Percentiles rank a stretch among this genome's conserved stretches.
Evolutionary conservation across 2,113 vertebrate genomes (phyloP).

Genomic region (Bombycilla garrulus): DNA sequence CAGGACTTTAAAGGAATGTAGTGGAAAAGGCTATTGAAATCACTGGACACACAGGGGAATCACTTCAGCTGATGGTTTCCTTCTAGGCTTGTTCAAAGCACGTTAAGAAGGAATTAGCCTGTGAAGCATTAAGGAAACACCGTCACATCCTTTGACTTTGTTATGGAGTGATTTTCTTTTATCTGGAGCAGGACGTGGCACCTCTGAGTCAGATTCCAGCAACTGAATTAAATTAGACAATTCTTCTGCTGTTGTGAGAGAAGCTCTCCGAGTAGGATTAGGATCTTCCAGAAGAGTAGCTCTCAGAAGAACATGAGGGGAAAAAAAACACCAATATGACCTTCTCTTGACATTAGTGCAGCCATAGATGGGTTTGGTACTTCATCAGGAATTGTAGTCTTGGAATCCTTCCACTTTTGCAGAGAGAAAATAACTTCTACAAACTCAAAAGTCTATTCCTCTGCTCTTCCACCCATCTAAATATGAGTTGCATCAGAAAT

Average conservation of each 20-base stretch:
- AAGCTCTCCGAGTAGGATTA: not conserved
- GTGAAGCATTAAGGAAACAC: not conserved
- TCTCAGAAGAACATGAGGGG: not conserved
- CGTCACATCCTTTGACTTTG: not conserved
- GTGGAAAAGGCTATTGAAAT: not conserved
- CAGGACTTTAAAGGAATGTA: not conserved
- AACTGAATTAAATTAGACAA: not conserved
- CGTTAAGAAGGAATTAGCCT: not conserved
- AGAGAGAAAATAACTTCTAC: not conserved
- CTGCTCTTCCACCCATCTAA: not conserved
- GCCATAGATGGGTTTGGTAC: not conserved
- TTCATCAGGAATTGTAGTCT: not conserved
- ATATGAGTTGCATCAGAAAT: not conserved
- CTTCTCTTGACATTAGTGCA: not conserved
- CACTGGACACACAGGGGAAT: not conserved
- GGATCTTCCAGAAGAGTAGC: not conserved
- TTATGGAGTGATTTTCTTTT: not conserved
- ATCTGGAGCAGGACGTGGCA: not conserved
- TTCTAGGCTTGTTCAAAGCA: not conserved
- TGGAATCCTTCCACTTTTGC: not conserved
- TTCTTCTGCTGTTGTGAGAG: not conserved
- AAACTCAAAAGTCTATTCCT: not conserved
- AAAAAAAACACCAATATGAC: rapidly evolving
- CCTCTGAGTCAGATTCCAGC: not conserved
- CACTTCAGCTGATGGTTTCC: not conserved